Conservation (phyloP, 2,888 invertebrate genomes). For the Drosophila prostipennis region DNA sequence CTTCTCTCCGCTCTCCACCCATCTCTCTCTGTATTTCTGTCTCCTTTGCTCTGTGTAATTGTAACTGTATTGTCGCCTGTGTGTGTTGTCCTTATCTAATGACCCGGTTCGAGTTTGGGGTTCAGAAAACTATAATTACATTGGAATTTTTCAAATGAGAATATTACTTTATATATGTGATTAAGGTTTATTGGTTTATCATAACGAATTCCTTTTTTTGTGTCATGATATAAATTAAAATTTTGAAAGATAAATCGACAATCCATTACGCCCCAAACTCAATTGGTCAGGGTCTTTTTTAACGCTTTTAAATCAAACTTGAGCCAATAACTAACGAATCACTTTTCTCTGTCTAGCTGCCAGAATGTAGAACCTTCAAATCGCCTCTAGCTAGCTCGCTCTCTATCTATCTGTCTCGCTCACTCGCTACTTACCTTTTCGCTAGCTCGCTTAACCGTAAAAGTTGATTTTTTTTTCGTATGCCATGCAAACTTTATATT, state of each 20-base stretch:
- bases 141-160: no score
- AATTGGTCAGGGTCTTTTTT: conserved; percentile 14
- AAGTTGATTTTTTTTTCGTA: conserved; percentile 23
- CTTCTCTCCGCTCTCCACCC: conserved; percentile 49
- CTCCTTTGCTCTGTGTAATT: conserved; percentile 27
- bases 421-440: conserved; percentile 36
- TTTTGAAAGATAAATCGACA: no score
- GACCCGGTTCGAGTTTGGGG: conserved; percentile 4
- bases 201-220: no score
- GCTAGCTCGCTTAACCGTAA: conserved; percentile 38
- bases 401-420: conserved; percentile 40
- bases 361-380: conserved; percentile 29
- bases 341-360: conserved; percentile 51
- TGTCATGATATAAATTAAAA: no score
- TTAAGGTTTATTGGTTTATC: no score
- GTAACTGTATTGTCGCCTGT: conserved; percentile 44
- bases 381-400: conserved; percentile 30
- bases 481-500: conserved; percentile 16
- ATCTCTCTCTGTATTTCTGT: conserved; percentile 29
- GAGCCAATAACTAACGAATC: conserved; percentile 32
- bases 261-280: not conserved
- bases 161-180: no score
- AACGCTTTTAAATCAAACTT: conserved; percentile 58
- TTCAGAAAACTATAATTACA: no score
- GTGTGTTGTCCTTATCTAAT: conserved; percentile 30